Evolutionary conservation across 2,888 invertebrate genomes (phyloP).

Genomic region (Cremastinae sp.): DNA sequence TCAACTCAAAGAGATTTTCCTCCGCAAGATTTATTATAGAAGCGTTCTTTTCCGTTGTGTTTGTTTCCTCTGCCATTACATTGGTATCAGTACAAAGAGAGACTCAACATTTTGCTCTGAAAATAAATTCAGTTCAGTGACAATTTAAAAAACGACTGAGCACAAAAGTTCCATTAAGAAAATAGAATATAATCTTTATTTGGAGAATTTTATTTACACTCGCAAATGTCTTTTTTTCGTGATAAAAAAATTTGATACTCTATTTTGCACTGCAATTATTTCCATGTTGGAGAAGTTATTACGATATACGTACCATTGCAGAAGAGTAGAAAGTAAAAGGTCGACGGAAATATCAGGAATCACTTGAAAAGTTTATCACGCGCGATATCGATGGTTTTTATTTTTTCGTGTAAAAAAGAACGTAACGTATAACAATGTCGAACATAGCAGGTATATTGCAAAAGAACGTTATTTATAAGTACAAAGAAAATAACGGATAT

Average conservation of each 20-base stretch:
- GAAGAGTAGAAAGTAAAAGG: constrained; percentile 10
- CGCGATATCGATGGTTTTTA: constrained; percentile 9
- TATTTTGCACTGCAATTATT: neutral
- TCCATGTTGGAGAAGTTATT: neutral
- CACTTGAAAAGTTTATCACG: constrained; percentile 28
- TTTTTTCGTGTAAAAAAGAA: constrained; percentile 26
- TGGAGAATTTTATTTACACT: too few species aligned
- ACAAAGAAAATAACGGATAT: constrained; percentile 43
- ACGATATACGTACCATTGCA: constrained; percentile 50
- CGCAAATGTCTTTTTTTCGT: too few species aligned
- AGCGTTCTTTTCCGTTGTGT: constrained; percentile 49
- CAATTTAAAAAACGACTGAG: neutral
- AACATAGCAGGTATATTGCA: constrained; percentile 54
- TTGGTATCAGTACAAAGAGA: constrained; percentile 36
- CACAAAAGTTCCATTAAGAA: neutral
- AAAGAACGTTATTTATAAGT: constrained; percentile 61
- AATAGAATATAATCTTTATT: too few species aligned
- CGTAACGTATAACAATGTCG: constrained; percentile 9
- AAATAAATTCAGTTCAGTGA: neutral
- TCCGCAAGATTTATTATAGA: constrained; percentile 64
- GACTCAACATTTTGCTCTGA: constrained; percentile 42
- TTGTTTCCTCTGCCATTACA: constrained; percentile 64
- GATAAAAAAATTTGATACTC: neutral
- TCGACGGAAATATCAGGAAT: constrained; percentile 22
- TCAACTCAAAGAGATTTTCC: constrained; percentile 74